These are phyloP conservation scores for Nycticebus coucang DNA, from an alignment of 2,113 vertebrate species.

Conservation along the genomic window DNA sequence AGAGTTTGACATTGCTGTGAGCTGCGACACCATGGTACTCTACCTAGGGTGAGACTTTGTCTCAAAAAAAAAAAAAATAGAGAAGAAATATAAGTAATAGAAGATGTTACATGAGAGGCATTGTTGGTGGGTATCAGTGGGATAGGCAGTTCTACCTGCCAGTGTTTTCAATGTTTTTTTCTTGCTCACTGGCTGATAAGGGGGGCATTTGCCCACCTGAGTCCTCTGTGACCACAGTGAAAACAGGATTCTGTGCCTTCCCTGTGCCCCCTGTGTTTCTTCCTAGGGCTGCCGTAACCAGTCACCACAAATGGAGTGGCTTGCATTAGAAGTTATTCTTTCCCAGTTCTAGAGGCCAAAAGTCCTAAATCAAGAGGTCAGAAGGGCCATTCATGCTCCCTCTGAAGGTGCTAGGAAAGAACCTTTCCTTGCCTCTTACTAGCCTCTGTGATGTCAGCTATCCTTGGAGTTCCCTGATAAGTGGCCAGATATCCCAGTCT, in stretches of 20 bases:
- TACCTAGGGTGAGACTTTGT: too few relatives aligned
- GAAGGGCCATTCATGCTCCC: neutral
- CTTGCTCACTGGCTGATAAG: neutral
- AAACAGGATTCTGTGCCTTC: too few relatives aligned
- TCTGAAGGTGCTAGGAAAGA: too few relatives aligned
- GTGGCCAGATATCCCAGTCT: rapidly evolving
- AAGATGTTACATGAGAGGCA: neutral
- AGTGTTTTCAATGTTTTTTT: neutral
- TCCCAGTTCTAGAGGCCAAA: neutral
- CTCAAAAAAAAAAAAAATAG: too few relatives aligned
- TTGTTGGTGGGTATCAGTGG: neutral
- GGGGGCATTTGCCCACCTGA: too few relatives aligned
- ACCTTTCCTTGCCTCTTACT: too few relatives aligned
- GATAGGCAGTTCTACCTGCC: too few relatives aligned
- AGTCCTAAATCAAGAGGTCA: rapidly evolving
- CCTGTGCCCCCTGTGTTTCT: neutral
- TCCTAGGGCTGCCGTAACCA: neutral
- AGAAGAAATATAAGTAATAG: neutral
- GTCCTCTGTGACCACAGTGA: neutral
- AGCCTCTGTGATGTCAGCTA: rapidly evolving
- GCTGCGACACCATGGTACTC: too few relatives aligned
- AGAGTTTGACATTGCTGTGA: too few relatives aligned
- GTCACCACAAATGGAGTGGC: neutral
- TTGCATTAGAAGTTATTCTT: neutral
- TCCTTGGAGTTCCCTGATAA: neutral